phyloP scores from a whole-genome alignment of 2,888 invertebrate genomes.

The Sinhomidia bicolor region DNA sequence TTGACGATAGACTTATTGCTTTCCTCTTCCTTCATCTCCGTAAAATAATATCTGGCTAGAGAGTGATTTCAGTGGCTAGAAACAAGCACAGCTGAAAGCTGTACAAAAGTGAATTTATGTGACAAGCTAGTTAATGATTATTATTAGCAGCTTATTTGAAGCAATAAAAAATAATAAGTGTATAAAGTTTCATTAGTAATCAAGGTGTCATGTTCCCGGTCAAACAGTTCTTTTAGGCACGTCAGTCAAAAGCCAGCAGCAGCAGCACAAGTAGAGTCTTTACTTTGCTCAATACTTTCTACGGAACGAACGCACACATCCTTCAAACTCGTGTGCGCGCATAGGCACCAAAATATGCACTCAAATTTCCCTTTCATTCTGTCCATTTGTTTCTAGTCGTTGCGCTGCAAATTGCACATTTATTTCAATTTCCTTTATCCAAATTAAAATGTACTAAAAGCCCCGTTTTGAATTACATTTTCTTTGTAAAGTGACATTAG shows the following conservation, averaged over 20 bases:
- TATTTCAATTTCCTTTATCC: background rate
- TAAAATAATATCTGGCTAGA: background rate
- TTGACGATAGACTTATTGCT: too few relatives aligned
- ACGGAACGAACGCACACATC: background rate
- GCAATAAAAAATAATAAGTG: conserved; percentile 1
- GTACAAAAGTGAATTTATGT: conserved; percentile 4
- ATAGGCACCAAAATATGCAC: background rate
- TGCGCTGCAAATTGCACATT: conserved; percentile 19
- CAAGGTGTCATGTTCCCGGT: conserved; percentile 35
- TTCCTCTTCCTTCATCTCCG: background rate
- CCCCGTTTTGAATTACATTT: background rate
- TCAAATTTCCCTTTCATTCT: conserved; percentile 23
- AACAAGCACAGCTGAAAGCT: background rate
- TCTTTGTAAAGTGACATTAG: conserved; percentile 1
- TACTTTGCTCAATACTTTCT: background rate
- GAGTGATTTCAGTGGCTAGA: too few relatives aligned
- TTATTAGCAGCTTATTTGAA: conserved; percentile 7
- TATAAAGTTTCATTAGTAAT: conserved; percentile 38
- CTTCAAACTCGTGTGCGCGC: background rate
- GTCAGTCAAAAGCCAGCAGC: background rate
- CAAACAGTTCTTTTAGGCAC: conserved; percentile 6
- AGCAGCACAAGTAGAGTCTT: background rate
- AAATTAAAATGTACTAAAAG: background rate
- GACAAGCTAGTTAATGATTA: conserved; percentile 8
- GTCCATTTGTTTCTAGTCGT: background rate